Evolutionary conservation across 1,140 invertebrate genomes (phyloP).

Genomic region (Danaus melanippus): DNA sequence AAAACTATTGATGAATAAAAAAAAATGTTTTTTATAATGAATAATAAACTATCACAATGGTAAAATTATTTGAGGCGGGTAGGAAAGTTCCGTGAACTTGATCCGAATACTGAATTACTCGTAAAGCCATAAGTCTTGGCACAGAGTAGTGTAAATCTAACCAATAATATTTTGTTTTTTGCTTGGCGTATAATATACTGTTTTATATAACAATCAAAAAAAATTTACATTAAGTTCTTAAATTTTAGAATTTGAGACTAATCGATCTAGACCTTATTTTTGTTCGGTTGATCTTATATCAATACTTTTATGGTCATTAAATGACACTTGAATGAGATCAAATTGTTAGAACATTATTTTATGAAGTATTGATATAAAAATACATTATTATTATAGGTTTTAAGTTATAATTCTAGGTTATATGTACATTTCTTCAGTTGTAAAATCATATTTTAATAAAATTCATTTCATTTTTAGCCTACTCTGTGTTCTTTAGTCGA

Average conservation of each 20-base stretch:
- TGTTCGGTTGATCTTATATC: not conserved
- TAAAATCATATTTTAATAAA: no score
- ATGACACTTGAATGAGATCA: no score
- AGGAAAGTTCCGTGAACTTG: slow-evolving; percentile 20
- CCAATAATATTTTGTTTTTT: not conserved
- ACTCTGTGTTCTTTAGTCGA: slow-evolving; percentile 1
- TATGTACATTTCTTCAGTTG: no score
- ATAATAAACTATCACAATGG: slow-evolving; percentile 10
- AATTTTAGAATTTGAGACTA: not conserved
- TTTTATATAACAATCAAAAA: not conserved
- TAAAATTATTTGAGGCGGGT: slow-evolving; percentile 21
- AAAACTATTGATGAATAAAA: no score
- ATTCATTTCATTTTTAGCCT: not conserved
- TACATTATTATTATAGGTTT: no score
- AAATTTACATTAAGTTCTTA: not conserved
- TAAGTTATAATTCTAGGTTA: no score
- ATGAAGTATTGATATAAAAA: not conserved
- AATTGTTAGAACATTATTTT: not conserved
- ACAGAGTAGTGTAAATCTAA: slow-evolving; percentile 10
- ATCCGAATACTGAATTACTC: slow-evolving; percentile 20
- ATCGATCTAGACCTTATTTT: not conserved
- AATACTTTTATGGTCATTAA: no score
- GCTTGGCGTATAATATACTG: not conserved
- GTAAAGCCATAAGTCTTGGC: slow-evolving; percentile 19
- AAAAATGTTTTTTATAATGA: no score